Conservation (phyloP, 2,888 invertebrate species). For the Hypsopygia costalis region DNA sequence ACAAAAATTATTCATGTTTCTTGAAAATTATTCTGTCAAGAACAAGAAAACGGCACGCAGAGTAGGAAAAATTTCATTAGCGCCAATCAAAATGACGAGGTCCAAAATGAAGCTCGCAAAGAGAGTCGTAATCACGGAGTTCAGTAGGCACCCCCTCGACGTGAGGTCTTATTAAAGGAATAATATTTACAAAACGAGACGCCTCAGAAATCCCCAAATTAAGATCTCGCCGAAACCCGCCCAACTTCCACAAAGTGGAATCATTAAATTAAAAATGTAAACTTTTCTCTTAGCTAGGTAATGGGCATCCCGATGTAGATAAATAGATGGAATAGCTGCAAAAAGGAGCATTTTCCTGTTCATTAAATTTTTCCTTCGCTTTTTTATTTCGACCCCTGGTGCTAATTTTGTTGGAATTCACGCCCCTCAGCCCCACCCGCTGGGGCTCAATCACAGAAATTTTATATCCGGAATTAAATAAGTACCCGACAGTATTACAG, state of each 20-base stretch:
- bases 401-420: conserved; percentile 82
- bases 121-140: conserved; percentile 80
- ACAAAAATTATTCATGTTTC: conserved; percentile 59
- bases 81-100: conserved; percentile 81
- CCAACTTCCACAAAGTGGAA: conserved; percentile 82
- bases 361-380: conserved; percentile 82
- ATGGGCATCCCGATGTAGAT: conserved; percentile 81
- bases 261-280: conserved; percentile 82
- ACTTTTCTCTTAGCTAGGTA: conserved; percentile 82
- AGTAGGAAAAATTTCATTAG: conserved; percentile 80
- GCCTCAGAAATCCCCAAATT: conserved; percentile 81
- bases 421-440: conserved; percentile 78
- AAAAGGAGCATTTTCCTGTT: conserved; percentile 82
- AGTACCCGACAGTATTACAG: conserved; percentile 74
- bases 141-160: conserved; percentile 75
- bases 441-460: conserved; percentile 81
- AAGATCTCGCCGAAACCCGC: conserved; percentile 80
- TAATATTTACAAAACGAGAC: conserved; percentile 82
- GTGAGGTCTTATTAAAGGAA: conserved; percentile 81
- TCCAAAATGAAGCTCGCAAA: conserved; percentile 77
- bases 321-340: conserved; percentile 81
- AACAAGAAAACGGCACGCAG: conserved; percentile 71
- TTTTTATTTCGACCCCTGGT: conserved; percentile 81
- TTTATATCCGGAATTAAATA: conserved; percentile 82
- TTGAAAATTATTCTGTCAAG: conserved; percentile 75